A percentile compares a stretch with the other conserved stretches of the same genome.
Conservation (phyloP, 2,113 vertebrate species). For the Protomyctophum bolini region DNA sequence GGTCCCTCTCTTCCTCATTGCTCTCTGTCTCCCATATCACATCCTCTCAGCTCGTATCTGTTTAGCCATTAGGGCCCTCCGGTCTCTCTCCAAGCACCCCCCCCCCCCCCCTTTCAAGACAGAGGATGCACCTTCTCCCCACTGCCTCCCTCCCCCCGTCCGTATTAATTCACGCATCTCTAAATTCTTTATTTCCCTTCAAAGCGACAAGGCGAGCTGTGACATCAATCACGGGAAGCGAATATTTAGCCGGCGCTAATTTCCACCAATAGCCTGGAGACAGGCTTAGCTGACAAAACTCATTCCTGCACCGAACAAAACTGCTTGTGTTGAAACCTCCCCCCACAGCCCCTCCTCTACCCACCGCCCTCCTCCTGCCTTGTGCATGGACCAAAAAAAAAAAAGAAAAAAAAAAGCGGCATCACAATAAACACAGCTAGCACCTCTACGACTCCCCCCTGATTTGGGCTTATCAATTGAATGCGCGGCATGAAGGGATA, state of each 20-base stretch:
- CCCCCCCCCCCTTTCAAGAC: constrained; percentile 46
- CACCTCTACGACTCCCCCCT: constrained; percentile 72
- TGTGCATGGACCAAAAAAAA: constrained; percentile 51
- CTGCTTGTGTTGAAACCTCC: constrained; percentile 72
- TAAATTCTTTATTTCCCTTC: constrained; percentile 81
- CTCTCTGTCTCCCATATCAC: constrained; percentile 48
- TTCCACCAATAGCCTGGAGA: constrained; percentile 83
- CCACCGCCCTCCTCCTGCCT: constrained; percentile 53
- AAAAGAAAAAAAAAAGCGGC: constrained; percentile 17
- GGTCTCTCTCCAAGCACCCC: constrained; percentile 62
- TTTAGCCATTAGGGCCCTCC: constrained; percentile 66
- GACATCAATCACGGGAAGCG: constrained; percentile 82
- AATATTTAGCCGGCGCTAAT: constrained; percentile 83
- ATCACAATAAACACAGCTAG: constrained; percentile 80
- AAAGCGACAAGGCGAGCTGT: constrained; percentile 79
- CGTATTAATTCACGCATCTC: constrained; percentile 78
- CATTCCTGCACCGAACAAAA: constrained; percentile 80
- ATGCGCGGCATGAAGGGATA: constrained; percentile 73
- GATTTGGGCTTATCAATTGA: constrained; percentile 79
- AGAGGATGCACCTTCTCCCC: constrained; percentile 58
- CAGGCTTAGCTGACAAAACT: constrained; percentile 83
- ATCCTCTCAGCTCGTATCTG: constrained; percentile 63
- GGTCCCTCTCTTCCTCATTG: background rate
- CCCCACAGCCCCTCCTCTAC: constrained; percentile 58
- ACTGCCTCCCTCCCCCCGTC: constrained; percentile 51